These are phyloP conservation scores for Dipodomys stephensi DNA, from an alignment of 2,113 vertebrate species.

Conservation along the genomic window DNA sequence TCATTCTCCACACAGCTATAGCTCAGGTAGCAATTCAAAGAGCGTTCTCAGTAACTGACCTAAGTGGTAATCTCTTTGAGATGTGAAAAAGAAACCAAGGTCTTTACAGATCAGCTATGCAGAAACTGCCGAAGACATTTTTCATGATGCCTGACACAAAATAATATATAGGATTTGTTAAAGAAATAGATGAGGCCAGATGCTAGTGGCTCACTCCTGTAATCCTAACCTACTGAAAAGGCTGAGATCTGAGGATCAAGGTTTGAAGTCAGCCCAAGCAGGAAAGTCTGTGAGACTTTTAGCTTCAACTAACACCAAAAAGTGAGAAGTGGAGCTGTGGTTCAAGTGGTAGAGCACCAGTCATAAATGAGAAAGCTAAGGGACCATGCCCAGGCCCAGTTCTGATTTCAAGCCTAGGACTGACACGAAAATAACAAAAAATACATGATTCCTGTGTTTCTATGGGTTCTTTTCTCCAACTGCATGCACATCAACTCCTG, in stretches of 20 bases:
- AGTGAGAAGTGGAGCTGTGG: too few relatives aligned
- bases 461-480: background rate
- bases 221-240: too few relatives aligned
- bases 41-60: conserved; percentile 22
- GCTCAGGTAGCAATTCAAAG: conserved; percentile 38
- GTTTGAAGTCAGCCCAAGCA: too few relatives aligned
- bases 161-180: background rate
- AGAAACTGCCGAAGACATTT: background rate
- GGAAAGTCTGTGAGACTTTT: too few relatives aligned
- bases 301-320: too few relatives aligned
- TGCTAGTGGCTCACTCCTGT: too few relatives aligned
- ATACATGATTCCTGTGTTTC: background rate
- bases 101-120: conserved; percentile 21
- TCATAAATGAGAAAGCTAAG: too few relatives aligned
- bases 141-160: background rate
- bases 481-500: background rate
- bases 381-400: too few relatives aligned
- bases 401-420: too few relatives aligned
- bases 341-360: too few relatives aligned
- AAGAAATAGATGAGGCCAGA: background rate
- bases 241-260: too few relatives aligned
- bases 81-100: conserved; percentile 10
- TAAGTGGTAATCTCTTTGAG: conserved; percentile 25
- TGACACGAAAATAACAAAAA: too few relatives aligned
- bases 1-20: conserved; percentile 55